phyloP scores from a whole-genome alignment of 2,888 invertebrate species.

The Nycteola revayana region DNA sequence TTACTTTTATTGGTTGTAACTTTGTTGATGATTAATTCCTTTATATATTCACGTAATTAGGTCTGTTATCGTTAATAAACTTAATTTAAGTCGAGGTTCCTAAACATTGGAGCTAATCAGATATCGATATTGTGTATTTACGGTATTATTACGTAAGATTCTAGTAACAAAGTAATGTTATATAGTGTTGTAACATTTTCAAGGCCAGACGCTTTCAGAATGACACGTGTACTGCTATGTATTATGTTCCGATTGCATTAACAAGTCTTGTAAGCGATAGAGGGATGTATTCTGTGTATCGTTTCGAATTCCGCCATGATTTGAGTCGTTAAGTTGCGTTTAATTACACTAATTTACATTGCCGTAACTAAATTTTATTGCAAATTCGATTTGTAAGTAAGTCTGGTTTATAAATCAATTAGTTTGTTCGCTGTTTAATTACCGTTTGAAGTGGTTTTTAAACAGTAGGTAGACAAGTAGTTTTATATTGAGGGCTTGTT shows the following conservation, averaged over 20 bases:
- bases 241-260: slow-evolving; percentile 37
- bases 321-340: slow-evolving; percentile 9
- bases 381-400: slow-evolving; percentile 11
- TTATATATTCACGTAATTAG: slow-evolving; percentile 34
- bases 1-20: slow-evolving; percentile 48
- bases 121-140: slow-evolving; percentile 57
- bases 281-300: slow-evolving; percentile 26
- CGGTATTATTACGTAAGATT: slow-evolving; percentile 62
- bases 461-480: too few species aligned
- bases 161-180: slow-evolving; percentile 52
- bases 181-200: slow-evolving; percentile 52
- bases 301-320: neutral
- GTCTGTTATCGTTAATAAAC: slow-evolving; percentile 39
- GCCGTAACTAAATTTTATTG: slow-evolving; percentile 6
- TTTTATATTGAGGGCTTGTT: too few species aligned
- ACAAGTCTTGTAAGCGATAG: slow-evolving; percentile 27
- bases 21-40: slow-evolving; percentile 39
- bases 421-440: slow-evolving; percentile 12
- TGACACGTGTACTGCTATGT: slow-evolving; percentile 43
- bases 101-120: slow-evolving; percentile 46
- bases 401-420: slow-evolving; percentile 10
- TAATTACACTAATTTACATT: slow-evolving; percentile 4
- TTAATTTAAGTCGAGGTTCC: slow-evolving; percentile 52
- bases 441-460: neutral
- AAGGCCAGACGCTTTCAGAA: slow-evolving; percentile 66